Conservation (phyloP, 2,888 invertebrate species). For the Luperina nickerlii region DNA sequence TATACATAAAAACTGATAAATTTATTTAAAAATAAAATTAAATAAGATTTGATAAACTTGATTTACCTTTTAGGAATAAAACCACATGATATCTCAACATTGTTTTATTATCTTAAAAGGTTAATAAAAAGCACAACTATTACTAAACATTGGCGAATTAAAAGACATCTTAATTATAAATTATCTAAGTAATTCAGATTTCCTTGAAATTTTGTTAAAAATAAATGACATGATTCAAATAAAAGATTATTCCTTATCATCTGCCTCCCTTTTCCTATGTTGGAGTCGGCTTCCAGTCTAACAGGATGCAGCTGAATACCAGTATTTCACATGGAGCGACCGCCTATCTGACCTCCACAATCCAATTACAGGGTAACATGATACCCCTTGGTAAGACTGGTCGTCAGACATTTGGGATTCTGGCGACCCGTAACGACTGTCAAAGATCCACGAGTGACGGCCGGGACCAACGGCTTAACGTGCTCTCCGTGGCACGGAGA, state of each 20-base stretch:
- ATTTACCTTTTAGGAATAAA: slow-evolving; percentile 14
- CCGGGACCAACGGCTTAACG: not conserved
- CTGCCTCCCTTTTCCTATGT: not conserved
- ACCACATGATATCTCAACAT: not conserved
- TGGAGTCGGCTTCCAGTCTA: not conserved
- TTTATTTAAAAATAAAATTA: not conserved
- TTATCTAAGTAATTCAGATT: not conserved
- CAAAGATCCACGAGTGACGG: not conserved
- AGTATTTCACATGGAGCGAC: not conserved
- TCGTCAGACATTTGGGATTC: not conserved
- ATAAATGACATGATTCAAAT: not conserved
- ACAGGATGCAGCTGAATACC: not conserved
- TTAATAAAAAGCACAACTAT: not conserved
- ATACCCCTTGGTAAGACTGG: not conserved
- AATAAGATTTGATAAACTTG: not conserved
- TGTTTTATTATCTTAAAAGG: slow-evolving; percentile 18
- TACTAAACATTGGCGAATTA: not conserved
- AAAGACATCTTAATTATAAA: not conserved
- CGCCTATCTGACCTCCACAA: not conserved
- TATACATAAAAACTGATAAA: not conserved
- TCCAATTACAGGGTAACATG: not conserved
- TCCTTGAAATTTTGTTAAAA: slow-evolving; percentile 1
- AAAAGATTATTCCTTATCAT: not conserved
- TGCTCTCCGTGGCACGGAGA: not conserved
- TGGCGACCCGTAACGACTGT: not conserved